These are phyloP conservation scores for Synergus umbraculus DNA, from an alignment of 2,888 invertebrate genomes.

Conservation along the genomic window DNA sequence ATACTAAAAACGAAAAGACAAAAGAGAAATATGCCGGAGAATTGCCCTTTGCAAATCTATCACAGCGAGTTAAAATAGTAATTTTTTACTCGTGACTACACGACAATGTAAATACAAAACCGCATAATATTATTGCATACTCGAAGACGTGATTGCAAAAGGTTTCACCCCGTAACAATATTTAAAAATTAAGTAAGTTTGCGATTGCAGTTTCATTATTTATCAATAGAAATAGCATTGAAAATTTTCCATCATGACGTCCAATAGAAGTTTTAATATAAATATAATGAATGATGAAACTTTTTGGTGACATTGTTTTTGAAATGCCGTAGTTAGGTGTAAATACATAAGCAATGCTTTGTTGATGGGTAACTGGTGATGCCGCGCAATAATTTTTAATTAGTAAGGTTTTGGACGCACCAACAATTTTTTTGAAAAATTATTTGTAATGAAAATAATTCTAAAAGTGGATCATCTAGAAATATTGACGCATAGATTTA, in stretches of 20 bases:
- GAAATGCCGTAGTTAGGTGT: slow-evolving; percentile 17
- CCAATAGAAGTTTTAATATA: not conserved
- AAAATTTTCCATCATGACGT: not conserved
- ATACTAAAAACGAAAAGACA: not conserved
- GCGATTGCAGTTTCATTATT: not conserved
- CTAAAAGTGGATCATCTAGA: not conserved
- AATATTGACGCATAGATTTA: not conserved
- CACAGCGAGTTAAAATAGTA: not conserved
- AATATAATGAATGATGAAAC: not conserved
- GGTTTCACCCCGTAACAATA: not conserved
- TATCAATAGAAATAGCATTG: too few species aligned
- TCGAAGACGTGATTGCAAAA: slow-evolving; percentile 1
- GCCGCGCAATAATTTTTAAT: slow-evolving; percentile 14
- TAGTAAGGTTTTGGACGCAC: slow-evolving; percentile 18
- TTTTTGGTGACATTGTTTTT: slow-evolving; percentile 21
- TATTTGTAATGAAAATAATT: not conserved
- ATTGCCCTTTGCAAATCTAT: slow-evolving; percentile 33
- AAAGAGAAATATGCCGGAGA: slow-evolving; percentile 26
- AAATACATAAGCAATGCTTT: slow-evolving; percentile 28
- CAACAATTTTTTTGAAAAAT: not conserved
- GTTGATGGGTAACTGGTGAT: slow-evolving; percentile 16
- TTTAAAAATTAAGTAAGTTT: not conserved
- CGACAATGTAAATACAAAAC: slow-evolving; percentile 16
- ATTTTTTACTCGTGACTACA: slow-evolving; percentile 2
- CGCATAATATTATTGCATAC: slow-evolving; percentile 3